Evolutionary conservation across 2,888 invertebrate genomes (phyloP).

Genomic region (Zhengitettix transpicula): DNA sequence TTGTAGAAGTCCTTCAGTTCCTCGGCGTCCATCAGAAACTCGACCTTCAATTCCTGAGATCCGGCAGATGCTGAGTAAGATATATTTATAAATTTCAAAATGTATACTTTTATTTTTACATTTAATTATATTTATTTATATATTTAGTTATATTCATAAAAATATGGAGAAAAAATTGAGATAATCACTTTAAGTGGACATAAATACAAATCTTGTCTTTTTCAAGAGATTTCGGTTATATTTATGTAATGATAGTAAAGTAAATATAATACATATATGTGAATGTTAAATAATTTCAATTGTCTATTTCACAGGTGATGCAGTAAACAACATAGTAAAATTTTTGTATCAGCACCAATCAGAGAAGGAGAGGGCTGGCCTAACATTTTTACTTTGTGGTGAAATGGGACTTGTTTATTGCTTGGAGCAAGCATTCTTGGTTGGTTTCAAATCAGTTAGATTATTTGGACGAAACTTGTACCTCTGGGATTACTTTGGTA

Average conservation of each 20-base stretch:
- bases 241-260: too few relatives aligned
- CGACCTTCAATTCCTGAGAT: conserved; percentile 32
- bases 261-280: too few relatives aligned
- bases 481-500: conserved; percentile 96
- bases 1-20: conserved; percentile 48
- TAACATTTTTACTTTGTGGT: conserved; percentile 87
- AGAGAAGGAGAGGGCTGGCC: conserved; percentile 35
- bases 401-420: conserved; percentile 88
- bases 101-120: too few relatives aligned
- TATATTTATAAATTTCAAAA: too few relatives aligned
- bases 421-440: conserved; percentile 87
- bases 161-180: too few relatives aligned
- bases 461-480: conserved; percentile 88
- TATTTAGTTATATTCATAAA: too few relatives aligned
- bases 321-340: conserved; percentile 93
- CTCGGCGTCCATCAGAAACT: conserved; percentile 17
- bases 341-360: conserved; percentile 85
- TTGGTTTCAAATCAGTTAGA: conserved; percentile 83
- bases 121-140: too few relatives aligned
- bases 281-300: too few relatives aligned
- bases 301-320: conserved; percentile 46
- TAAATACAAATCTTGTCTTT: too few relatives aligned
- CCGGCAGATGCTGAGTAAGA: conserved; percentile 52
- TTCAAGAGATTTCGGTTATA: too few relatives aligned
- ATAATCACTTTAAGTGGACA: too few relatives aligned